phyloP scores from a whole-genome alignment of 2,113 vertebrate genomes.

The Antidorcas marsupialis region DNA sequence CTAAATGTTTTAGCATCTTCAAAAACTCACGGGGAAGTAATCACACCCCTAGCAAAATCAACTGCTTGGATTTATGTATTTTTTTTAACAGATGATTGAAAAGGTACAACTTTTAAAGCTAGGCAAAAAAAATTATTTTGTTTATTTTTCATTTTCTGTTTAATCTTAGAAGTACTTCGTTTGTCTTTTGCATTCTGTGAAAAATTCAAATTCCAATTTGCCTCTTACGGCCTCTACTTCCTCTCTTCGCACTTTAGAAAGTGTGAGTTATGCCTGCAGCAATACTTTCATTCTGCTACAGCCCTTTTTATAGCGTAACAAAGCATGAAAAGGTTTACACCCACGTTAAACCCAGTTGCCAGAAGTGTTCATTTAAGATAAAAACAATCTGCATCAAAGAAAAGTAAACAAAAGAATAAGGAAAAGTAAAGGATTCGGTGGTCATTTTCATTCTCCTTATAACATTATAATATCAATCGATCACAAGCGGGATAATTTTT shows the following conservation, averaged over 20 bases:
- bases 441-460: not conserved
- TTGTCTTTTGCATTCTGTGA: constrained; percentile 23
- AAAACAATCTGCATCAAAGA: not conserved
- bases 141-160: constrained; percentile 28
- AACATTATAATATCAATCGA: not conserved
- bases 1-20: not conserved
- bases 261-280: constrained; percentile 5
- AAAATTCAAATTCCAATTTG: constrained; percentile 55
- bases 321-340: constrained; percentile 12
- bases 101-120: constrained; percentile 1
- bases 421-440: not conserved
- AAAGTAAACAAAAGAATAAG: constrained; percentile 44
- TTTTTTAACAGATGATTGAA: not conserved
- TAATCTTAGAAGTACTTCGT: constrained; percentile 17
- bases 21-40: not conserved
- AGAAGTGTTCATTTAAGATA: constrained; percentile 17
- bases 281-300: constrained; percentile 5
- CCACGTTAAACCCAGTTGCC: not conserved
- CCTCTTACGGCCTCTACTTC: constrained; percentile 31
- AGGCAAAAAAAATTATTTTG: not conserved
- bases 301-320: not conserved
- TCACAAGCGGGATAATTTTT: not conserved
- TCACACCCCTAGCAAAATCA: not conserved
- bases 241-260: constrained; percentile 38
- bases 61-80: not conserved